Base-by-base conservation (phyloP, 2,113 vertebrate species). In the Coracopsis vasa region DNA sequence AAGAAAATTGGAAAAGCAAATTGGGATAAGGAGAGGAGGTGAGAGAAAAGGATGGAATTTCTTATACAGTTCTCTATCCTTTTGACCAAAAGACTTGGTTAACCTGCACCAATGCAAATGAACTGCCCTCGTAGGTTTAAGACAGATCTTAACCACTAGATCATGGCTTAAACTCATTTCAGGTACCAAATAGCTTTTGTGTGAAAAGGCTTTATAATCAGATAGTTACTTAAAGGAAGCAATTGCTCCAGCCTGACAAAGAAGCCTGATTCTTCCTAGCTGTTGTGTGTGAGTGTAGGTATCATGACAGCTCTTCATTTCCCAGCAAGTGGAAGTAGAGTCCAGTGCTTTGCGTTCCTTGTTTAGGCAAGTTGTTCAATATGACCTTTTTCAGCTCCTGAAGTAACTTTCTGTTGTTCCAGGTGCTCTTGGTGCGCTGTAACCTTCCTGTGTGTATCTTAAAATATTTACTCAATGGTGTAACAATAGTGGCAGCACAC, bases 401-500 rank as follows among this genome's bases (percentile, higher is more conserved):
- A 54, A 61, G 74, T 72, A 42, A 67, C 62, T 27, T 86, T 56
- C 69, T 61, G 35, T 84, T 83, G 82, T 67, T 80, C 19, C 60
- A 94, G 93, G 86, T 94, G 95, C 84, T 96, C 53, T 92, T 90
- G 88, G 61, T 92, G 84, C 44, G 1, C 83, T 96, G 77, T 92
- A 51, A 44, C 75, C 86, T 95, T 60, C 56, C 86, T 78, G 3
- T 87, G 58, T 82, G 45, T 71, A 41, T 95, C 74, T 92, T 45
- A 27, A 86, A 66, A 56, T 10, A n/a, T 88, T 93, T 89, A 80
- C 62, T 51, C 27, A 86, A 70, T 3, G 13, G 86, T 88, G 70
- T 65, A 96, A 87, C 90, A 93, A 17, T 77, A 90, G 96, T 79
- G 97, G 94, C 97, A 96, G 66, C 48, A 74, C 17, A 11, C 6